Percentiles rank a stretch among this genome's conserved stretches.
phyloP scores from a whole-genome alignment of 1,140 invertebrate genomes.

The Triops cancriformis region DNA sequence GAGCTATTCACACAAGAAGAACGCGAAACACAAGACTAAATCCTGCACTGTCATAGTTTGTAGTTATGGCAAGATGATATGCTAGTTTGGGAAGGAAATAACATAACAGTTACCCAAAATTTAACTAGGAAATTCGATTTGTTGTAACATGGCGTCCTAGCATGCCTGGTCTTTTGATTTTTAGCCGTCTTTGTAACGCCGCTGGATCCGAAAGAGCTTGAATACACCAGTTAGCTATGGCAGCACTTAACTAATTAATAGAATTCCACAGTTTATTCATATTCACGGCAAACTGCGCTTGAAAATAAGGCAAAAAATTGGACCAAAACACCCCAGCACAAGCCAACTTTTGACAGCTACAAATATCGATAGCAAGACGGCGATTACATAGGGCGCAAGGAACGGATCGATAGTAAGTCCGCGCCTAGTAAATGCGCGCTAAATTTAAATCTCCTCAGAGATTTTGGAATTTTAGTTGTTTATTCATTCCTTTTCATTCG shows the following conservation, averaged over 20 bases:
- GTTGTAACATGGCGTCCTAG: not conserved
- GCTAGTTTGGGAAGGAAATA: not conserved
- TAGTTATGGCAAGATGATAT: not conserved
- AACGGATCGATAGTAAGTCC: not conserved
- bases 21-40: not conserved
- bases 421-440: not conserved
- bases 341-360: constrained; percentile 6
- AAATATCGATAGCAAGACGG: not conserved
- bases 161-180: not conserved
- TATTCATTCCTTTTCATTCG: too few relatives aligned
- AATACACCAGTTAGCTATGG: too few relatives aligned
- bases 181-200: not conserved
- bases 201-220: too few relatives aligned
- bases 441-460: not conserved
- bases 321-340: constrained; percentile 11
- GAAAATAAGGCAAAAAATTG: constrained; percentile 9
- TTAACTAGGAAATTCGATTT: constrained; percentile 6
- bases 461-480: too few relatives aligned
- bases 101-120: not conserved
- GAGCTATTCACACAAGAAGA: not conserved
- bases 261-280: not conserved
- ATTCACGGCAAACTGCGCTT: not conserved
- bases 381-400: not conserved
- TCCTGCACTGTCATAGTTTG: not conserved
- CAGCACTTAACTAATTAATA: too few relatives aligned